Base-by-base conservation (phyloP, 2,113 vertebrate genomes). In the Indri indri region DNA sequence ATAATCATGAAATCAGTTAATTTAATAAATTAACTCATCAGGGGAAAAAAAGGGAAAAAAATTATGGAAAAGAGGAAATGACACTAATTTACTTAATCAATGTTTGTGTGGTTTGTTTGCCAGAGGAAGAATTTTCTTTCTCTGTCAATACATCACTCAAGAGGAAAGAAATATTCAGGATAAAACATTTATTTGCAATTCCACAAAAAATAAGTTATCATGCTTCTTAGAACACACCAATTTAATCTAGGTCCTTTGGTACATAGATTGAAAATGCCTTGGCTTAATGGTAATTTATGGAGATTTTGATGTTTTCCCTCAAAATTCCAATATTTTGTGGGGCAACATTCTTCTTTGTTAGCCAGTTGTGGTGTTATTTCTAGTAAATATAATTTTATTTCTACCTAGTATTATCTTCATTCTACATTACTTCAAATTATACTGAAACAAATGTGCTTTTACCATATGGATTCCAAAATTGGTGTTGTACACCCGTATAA, bases 371-470 rank as follows among this genome's bases (percentile, higher is more conserved):
- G 40, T 83, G 92, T 96, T 83, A 92, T 92, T 94, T 97, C 83
- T 96, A 94, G 45, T 81, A 89, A 96, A 87, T 97, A 10, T 52
- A 66, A 90, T 81, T 63, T 88, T 23, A 92, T 95, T 97, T 98
- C 87, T 59, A 94, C 47, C 47, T 91, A 91, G 34, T 34, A 85
- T 79, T 91, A 93, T 88, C 63, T 93, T 52, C 54, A 74, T 34
- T 94, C 79, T 97, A 95, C 8, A 92, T 84, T 90, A 92, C 94
- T 80, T 95, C 83, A 94, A 88, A n/a, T 73, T 86, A 65, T 88
- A 95, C 77, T 86, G 91, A 97, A 81, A 91, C 59, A 91, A 61
- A 27, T 96, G 96, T 83, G 85, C 52, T 98, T 98, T 98, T 95
- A 85, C 57, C 73, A 91, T 14, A 61, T 86, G 73, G 63, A 96